Base-by-base conservation (phyloP, 2,797 vertebrate species). In the Denticeps clupeoides region DNA sequence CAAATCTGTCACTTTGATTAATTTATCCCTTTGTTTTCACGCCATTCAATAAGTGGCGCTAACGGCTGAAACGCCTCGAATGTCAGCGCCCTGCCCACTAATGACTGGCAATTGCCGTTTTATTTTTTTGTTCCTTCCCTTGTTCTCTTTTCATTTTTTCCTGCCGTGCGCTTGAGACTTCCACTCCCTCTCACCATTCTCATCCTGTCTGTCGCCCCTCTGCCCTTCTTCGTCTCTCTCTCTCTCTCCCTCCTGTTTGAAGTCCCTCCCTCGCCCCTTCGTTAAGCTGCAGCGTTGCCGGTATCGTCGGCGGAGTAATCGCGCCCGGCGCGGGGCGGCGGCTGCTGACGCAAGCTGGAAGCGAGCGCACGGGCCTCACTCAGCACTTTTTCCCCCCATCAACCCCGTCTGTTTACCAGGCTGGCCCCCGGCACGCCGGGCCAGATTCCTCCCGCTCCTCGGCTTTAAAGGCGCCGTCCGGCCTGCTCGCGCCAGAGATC, bases 261-360 rank as follows among this genome's bases (percentile, higher is more conserved):
- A 15, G 35, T 27, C n/a, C 13, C 2, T 49, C 24, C 18, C 28
- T 50, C 22, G 51, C 25, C 49, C 21, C 31, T 88, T 90, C 83
- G 87, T 88, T 85, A 84, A 81, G 79, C 85, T 82, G 77, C 83
- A 80, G 82, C 82, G 79, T 82, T 74, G 79, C 79, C 82, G 16
- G 16, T 19, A 16, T 33, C 37, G 86, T 82, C 79, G 71, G 79
- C 79, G 80, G 80, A 85, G 84, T 87, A 86, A 88, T 91, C 89
- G 86, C 89, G 91, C 89, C 87, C 88, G 89, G 87, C 80, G 81
- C 75, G 81, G 85, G 75, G 86, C 87, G 81, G 83, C 86, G 87
- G 85, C 89, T 95, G 91, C 89, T 96, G 90, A 93, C 90, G 83
- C 86, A 82, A 83, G 89, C 91, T 90, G 87, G 89, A 97, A 95